Base-by-base conservation (phyloP, 2,888 invertebrate species). In the Globia sparganii region DNA sequence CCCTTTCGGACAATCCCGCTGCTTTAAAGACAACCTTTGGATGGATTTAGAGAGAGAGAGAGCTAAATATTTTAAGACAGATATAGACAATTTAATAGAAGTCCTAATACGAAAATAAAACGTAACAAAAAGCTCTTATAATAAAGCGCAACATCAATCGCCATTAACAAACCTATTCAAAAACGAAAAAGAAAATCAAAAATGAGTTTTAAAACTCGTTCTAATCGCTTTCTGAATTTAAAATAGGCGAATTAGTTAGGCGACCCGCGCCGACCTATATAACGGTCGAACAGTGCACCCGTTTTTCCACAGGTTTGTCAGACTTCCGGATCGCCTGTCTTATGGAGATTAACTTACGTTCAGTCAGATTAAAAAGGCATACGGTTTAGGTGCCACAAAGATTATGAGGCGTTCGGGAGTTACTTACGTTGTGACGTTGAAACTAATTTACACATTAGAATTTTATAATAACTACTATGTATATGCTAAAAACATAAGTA, bases 191-290 rank as follows among this genome's bases (percentile, higher is more conserved):
- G 65, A 66, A 78, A 75, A 62, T 72, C 1, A 77, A 80, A 59
- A 81, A 43, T 43, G 46, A 73, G 75, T 76, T 80, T 76, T 21
- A 75, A 79, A 86, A 80, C 79, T 69, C 49, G 37, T 77, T 84
- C 81, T 88, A 86, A 86, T 83, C 87, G 81, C 61, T 87, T 86
- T 83, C 87, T 58, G 83, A 87, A 88, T 87, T 80, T 87, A 77
- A 86, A 87, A 70, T 67, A 80, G 78, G 75, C 28, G 83, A 81
- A 81, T 84, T 83, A 85, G 81, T 84, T 71, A 72, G 58, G 78
- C 72, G 70, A 75, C 83, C 49, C 77, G 70, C 72, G 76, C 68
- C 78, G 87, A 86, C 88, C 89, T 87, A 87, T 81, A 85, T 86
- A 85, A 72, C 80, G 79, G 87, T 79, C 66, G 73, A 76, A 77